Evolutionary conservation across 2,888 invertebrate species (phyloP), one percentile per base, ranked within the genome.

Genomic region (Cancer borealis): DNA sequence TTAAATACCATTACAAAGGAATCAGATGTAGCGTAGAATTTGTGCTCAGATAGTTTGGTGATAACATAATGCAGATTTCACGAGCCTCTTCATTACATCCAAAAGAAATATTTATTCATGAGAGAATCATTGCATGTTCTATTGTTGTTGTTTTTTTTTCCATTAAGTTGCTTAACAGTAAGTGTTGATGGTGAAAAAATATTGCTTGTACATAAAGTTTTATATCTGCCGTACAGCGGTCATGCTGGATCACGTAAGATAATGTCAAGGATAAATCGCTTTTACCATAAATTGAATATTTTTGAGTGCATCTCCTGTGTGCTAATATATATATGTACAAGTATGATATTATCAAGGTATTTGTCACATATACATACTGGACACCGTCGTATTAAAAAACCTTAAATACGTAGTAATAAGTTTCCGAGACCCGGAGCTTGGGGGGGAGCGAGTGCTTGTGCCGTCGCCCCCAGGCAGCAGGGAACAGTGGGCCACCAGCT

Each of bases 181-280:
- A 94, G 79, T 94, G 94, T 94, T 94, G 39, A 94, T 94, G 91
- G 94, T 94, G 93, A 94, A 93, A 79, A 89, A 92, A 90, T 93
- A 91, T 93, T 91, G 66, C 88, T 66, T 93, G 93, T 93, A 93
- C 60, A 93, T 93, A 93, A 93, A 60, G 89, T 93, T 93, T 93
- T 93, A 93, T 93, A 93, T 93, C 73, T 93, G 93, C 93, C 89
- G 93, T 60, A 60, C 93, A 49, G 73, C 47, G 60, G 93, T 89
- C 79, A 91, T 93, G 89, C 89, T 93, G 60, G 93, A 73, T 92
- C 88, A 92, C 89, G 93, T 93, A 89, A 89, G 93, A 93, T 93
- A 93, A 47, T 89, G 54, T 84, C 49, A 87, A 87, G 12, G 66
- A 54, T 84, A 39, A 84, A 49, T 87, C 47, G 92, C 92, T 92